Percentiles rank a stretch among this genome's conserved stretches.
Conservation (phyloP, 2,888 invertebrate species). For the Taphrorychus bicolor region DNA sequence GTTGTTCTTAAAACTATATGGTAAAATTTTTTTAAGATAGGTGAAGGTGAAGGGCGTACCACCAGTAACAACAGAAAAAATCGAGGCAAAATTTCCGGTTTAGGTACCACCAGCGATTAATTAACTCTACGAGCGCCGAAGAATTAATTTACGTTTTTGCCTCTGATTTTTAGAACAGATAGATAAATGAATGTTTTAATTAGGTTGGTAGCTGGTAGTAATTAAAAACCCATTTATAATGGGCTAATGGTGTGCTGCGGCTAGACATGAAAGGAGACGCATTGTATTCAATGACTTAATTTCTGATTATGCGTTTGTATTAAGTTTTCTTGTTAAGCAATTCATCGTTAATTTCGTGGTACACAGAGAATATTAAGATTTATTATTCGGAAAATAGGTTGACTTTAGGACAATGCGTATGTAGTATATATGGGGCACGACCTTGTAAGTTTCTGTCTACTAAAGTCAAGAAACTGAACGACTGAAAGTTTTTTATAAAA, state of each 20-base stretch:
- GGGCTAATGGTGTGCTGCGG: slow-evolving; percentile 31
- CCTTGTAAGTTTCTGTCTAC: too few relatives aligned
- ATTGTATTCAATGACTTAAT: slow-evolving; percentile 36
- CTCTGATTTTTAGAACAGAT: slow-evolving; percentile 16
- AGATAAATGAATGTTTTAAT: slow-evolving; percentile 37
- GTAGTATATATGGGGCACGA: too few relatives aligned
- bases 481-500: too few relatives aligned
- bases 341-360: not conserved
- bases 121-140: slow-evolving; percentile 20
- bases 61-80: not conserved
- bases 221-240: slow-evolving; percentile 40
- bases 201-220: slow-evolving; percentile 32
- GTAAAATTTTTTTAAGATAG: not conserved
- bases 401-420: too few relatives aligned
- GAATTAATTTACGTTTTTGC: slow-evolving; percentile 34
- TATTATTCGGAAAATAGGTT: too few relatives aligned
- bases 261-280: slow-evolving; percentile 20
- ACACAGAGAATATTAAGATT: too few relatives aligned
- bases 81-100: slow-evolving; percentile 19
- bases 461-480: too few relatives aligned
- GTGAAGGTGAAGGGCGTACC: not conserved
- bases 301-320: slow-evolving; percentile 15
- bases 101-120: slow-evolving; percentile 20
- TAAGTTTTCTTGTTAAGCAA: not conserved
- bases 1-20: too few relatives aligned